phyloP scores from a whole-genome alignment of 1,140 invertebrate species.

The Tribolium madens region DNA sequence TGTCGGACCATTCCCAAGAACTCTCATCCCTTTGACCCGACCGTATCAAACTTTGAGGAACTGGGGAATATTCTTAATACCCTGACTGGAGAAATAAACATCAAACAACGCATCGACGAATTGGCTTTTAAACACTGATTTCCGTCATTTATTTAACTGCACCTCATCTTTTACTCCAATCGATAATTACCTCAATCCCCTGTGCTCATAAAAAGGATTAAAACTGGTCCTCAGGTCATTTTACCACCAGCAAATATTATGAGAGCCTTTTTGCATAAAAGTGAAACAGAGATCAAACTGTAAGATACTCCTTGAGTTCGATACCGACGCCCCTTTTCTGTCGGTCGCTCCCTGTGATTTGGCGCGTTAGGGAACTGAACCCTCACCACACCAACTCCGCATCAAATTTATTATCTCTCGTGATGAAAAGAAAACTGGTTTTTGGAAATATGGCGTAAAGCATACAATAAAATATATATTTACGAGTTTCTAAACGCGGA shows the following conservation, averaged over 20 bases:
- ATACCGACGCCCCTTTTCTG: conserved; percentile 38
- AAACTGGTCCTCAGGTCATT: too few relatives aligned
- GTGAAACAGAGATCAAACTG: not conserved
- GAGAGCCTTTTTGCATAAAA: not conserved
- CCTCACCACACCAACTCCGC: conserved; percentile 43
- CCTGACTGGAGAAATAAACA: conserved; percentile 31
- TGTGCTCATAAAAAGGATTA: too few relatives aligned
- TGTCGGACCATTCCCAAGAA: not conserved
- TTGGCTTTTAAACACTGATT: conserved; percentile 19
- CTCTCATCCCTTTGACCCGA: conserved; percentile 29
- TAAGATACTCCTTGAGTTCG: conserved; percentile 32
- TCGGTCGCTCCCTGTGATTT: conserved; percentile 41
- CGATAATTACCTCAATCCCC: not conserved
- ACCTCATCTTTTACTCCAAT: not conserved
- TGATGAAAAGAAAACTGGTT: conserved; percentile 56
- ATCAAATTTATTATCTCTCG: conserved; percentile 55
- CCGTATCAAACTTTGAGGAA: conserved; percentile 27
- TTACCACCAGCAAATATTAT: not conserved
- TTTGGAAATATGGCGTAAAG: conserved; percentile 53
- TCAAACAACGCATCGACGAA: conserved; percentile 30
- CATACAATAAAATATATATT: conserved; percentile 49
- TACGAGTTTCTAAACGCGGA: too few relatives aligned
- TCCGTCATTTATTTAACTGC: conserved; percentile 20
- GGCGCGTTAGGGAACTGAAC: conserved; percentile 24
- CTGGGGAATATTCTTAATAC: conserved; percentile 29